phyloP scores from a whole-genome alignment of 2,797 vertebrate genomes.

The Alcedo atthis region DNA sequence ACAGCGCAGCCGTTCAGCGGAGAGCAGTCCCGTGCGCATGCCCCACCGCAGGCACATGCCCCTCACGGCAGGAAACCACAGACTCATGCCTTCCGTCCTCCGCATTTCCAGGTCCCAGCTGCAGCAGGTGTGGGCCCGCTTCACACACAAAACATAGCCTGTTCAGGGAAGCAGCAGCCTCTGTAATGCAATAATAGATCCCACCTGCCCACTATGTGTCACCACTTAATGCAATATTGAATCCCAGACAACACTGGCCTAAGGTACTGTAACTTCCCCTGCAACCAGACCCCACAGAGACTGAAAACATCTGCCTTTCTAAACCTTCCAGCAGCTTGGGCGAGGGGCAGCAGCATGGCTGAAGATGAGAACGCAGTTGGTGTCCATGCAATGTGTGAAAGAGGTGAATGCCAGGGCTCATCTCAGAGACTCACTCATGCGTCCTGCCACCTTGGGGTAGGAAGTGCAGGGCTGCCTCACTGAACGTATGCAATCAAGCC shows the following conservation, averaged over 20 bases:
- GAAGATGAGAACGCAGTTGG: constrained; percentile 42
- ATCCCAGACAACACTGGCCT: constrained; percentile 73
- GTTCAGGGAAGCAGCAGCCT: constrained; percentile 78
- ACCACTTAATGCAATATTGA: constrained; percentile 79
- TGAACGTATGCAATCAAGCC: neutral
- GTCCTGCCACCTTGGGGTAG: constrained; percentile 3
- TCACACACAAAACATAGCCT: constrained; percentile 95
- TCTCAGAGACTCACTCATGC: neutral
- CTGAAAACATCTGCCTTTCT: constrained; percentile 39
- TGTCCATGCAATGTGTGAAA: neutral
- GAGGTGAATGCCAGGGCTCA: constrained; percentile 31
- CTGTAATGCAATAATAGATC: constrained; percentile 81
- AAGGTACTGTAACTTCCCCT: constrained; percentile 76
- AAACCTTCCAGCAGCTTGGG: constrained; percentile 40
- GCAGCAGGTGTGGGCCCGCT: constrained; percentile 96
- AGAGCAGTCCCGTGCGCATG: constrained; percentile 96
- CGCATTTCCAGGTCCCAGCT: constrained; percentile 93
- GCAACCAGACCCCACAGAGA: constrained; percentile 49
- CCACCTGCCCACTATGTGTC: constrained; percentile 67
- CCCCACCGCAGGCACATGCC: constrained; percentile 88
- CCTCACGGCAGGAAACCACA: constrained; percentile 89
- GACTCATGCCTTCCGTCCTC: constrained; percentile 94
- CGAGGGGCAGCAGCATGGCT: neutral
- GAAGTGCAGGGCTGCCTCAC: constrained; percentile 35
- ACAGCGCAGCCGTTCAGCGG: constrained; percentile 98